Conservation (phyloP, 1,140 invertebrate genomes). For the Drosophila sturtevanti region DNA sequence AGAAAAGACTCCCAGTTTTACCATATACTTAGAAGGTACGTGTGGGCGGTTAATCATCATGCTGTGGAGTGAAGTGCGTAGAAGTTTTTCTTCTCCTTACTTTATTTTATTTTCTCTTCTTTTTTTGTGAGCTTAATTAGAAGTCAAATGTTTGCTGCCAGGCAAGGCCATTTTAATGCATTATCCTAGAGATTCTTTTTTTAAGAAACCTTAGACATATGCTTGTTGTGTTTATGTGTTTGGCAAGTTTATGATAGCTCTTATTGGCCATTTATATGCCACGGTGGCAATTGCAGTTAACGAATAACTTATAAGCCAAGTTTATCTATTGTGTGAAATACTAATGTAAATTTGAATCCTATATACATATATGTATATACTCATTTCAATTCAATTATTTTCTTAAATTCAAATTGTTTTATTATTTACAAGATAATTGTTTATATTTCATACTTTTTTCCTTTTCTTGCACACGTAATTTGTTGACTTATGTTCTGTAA, state of each 20-base stretch:
- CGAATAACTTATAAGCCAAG: constrained; percentile 63
- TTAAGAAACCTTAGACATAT: constrained; percentile 58
- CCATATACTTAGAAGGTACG: constrained; percentile 22
- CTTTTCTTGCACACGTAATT: too few species aligned
- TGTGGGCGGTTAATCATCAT: constrained; percentile 71
- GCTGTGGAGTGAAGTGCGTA: constrained; percentile 18
- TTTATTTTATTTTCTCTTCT: constrained; percentile 40
- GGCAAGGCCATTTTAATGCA: constrained; percentile 53
- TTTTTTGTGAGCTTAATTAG: constrained; percentile 65
- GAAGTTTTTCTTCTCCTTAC: neutral
- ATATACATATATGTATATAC: neutral
- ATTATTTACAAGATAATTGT: neutral
- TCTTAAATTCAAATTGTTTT: neutral
- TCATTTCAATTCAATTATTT: too few species aligned
- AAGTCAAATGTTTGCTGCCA: constrained; percentile 72
- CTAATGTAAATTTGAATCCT: constrained; percentile 43
- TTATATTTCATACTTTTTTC: neutral
- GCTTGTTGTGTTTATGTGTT: constrained; percentile 18
- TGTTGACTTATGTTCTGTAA: neutral
- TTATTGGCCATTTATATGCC: constrained; percentile 74
- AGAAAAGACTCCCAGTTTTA: neutral
- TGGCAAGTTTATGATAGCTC: constrained; percentile 46
- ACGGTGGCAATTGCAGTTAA: constrained; percentile 46
- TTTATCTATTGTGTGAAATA: neutral
- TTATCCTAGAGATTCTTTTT: constrained; percentile 44